Evolutionary conservation across 1,140 invertebrate genomes (phyloP).

Genomic region (Macrobrachium rosenbergii): DNA sequence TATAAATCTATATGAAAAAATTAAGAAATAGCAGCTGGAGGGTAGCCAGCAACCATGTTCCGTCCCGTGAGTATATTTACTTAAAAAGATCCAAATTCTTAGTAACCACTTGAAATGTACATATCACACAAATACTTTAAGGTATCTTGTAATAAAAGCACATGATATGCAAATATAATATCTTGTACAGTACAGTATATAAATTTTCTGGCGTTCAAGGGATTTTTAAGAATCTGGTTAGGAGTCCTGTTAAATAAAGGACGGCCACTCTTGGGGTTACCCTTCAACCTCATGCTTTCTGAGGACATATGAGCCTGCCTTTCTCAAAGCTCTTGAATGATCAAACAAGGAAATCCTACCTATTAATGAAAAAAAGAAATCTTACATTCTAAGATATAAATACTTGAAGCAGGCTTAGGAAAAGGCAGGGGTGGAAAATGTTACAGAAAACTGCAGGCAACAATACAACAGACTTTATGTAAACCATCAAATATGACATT

Average conservation of each 20-base stretch:
- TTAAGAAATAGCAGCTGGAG: slow-evolving; percentile 58
- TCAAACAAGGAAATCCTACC: slow-evolving; percentile 58
- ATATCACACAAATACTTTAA: slow-evolving; percentile 5
- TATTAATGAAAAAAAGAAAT: not conserved
- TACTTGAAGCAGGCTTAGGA: slow-evolving; percentile 63
- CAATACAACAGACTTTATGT: slow-evolving; percentile 56
- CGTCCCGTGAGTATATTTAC: slow-evolving; percentile 59
- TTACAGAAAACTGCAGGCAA: slow-evolving; percentile 60
- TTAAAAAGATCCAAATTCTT: slow-evolving; percentile 54
- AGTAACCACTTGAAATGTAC: slow-evolving; percentile 21
- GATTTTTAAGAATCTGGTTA: slow-evolving; percentile 39
- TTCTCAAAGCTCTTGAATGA: slow-evolving; percentile 61
- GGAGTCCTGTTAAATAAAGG: slow-evolving; percentile 39
- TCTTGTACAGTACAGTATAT: too few species aligned
- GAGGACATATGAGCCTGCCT: slow-evolving; percentile 59
- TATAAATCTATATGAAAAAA: slow-evolving; percentile 61
- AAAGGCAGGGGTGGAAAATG: slow-evolving; percentile 61
- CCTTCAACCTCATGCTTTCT: slow-evolving; percentile 54
- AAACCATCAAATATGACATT: slow-evolving; percentile 64
- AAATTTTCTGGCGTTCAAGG: not conserved
- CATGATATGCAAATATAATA: not conserved
- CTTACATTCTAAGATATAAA: slow-evolving; percentile 55
- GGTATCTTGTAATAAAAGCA: not conserved
- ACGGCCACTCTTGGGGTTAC: slow-evolving; percentile 52
- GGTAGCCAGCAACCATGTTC: slow-evolving; percentile 57